Percentiles rank a stretch among this genome's conserved stretches.
These are phyloP conservation scores for Scartelaos histophorus DNA, from an alignment of 2,113 vertebrate genomes.

Conservation along the genomic window DNA sequence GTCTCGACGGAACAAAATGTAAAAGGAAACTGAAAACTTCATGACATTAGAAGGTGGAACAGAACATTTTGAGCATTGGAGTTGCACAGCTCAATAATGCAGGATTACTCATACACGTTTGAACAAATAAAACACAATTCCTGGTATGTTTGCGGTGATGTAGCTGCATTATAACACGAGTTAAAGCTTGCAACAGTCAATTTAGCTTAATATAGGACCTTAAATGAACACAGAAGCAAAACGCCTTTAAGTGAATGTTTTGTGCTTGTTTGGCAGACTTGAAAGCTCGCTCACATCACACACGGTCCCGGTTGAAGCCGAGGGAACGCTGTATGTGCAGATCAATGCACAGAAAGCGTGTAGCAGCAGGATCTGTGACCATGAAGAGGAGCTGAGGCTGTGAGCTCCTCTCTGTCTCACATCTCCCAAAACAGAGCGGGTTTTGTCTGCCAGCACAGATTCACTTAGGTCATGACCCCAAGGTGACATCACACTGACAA, in stretches of 20 bases:
- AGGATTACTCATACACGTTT: no score
- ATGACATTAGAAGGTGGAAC: no score
- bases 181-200: no score
- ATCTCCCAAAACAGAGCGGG: conserved; percentile 12
- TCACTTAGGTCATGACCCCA: not conserved
- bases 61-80: no score
- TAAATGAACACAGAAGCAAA: conserved; percentile 14
- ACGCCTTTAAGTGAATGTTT: conserved; percentile 39
- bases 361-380: conserved; percentile 9
- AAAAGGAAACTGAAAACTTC: no score
- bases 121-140: no score
- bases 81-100: no score
- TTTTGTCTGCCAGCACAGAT: not conserved
- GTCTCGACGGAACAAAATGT: no score
- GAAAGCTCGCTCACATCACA: conserved; percentile 55
- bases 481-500: not conserved
- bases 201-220: no score
- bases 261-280: conserved; percentile 46
- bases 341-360: conserved; percentile 48
- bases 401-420: conserved; percentile 26
- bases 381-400: conserved; percentile 17
- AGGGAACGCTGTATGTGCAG: conserved; percentile 48
- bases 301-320: conserved; percentile 28
- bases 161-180: no score
- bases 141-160: no score